A percentile compares a stretch with the other conserved stretches of the same genome.
Conservation (phyloP, 2,113 vertebrate species). For the Aplodontia rufa region DNA sequence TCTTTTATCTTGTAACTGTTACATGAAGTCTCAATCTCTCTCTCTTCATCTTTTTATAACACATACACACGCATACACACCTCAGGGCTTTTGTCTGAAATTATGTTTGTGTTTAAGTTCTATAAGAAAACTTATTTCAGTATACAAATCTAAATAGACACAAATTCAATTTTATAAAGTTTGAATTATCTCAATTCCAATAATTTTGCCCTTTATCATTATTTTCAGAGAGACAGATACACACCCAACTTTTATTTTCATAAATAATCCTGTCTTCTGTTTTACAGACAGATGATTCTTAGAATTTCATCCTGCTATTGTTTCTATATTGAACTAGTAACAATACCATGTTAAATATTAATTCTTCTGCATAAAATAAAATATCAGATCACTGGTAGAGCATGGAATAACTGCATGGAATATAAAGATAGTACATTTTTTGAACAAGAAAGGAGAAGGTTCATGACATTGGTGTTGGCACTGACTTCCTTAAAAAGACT, state of each 20-base stretch:
- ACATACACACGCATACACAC: not conserved
- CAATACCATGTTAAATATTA: not conserved
- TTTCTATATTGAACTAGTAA: not conserved
- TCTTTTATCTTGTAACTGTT: not conserved
- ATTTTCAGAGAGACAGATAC: not conserved
- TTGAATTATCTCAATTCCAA: not conserved
- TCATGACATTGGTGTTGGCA: too few species aligned
- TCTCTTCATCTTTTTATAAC: too few species aligned
- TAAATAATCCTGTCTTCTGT: not conserved
- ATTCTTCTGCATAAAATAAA: not conserved
- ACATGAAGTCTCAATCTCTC: not conserved
- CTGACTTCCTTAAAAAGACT: too few species aligned
- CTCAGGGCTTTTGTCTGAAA: not conserved
- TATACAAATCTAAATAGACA: not conserved
- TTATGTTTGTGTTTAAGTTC: not conserved
- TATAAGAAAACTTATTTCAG: not conserved
- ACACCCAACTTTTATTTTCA: not conserved
- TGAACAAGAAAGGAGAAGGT: not conserved
- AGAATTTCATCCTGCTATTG: not conserved
- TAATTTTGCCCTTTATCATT: not conserved
- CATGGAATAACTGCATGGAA: not conserved
- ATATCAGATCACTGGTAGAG: not conserved
- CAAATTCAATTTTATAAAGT: not conserved
- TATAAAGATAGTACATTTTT: not conserved
- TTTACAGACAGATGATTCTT: not conserved